phyloP scores from a whole-genome alignment of 2,797 vertebrate genomes.

The Enteromius treurensis region DNA sequence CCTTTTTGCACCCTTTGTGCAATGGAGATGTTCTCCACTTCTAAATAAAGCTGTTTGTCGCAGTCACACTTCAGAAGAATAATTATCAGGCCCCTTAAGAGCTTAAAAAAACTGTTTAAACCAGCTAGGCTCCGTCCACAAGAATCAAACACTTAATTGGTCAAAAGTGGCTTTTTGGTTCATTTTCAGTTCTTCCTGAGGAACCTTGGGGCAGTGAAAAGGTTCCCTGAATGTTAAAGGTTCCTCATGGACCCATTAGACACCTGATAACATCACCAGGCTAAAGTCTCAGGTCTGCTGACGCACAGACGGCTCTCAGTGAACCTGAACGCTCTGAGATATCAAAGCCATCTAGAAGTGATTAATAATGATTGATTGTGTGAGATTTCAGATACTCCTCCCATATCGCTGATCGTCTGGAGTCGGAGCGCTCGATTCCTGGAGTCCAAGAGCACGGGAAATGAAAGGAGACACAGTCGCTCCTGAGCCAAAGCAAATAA shows the following conservation, averaged over 20 bases:
- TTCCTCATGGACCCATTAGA: not conserved
- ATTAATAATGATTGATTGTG: slow-evolving; percentile 43
- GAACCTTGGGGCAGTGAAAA: not conserved
- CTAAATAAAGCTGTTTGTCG: not conserved
- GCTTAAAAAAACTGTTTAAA: no score
- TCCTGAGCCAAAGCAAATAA: slow-evolving; percentile 81
- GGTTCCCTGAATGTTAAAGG: not conserved
- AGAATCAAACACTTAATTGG: no score
- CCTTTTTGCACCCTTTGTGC: not conserved
- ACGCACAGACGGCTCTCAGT: not conserved
- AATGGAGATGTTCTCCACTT: not conserved
- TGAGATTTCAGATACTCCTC: slow-evolving; percentile 54
- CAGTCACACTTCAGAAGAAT: not conserved
- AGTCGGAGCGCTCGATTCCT: slow-evolving; percentile 70
- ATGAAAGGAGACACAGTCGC: slow-evolving; percentile 69
- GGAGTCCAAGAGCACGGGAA: slow-evolving; percentile 79
- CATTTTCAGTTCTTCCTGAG: not conserved
- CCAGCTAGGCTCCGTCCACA: no score
- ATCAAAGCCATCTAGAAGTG: not conserved
- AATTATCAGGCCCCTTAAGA: not conserved
- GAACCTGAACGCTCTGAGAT: not conserved
- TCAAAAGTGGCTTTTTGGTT: not conserved
- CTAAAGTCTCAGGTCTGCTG: not conserved
- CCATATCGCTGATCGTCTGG: slow-evolving; percentile 77
- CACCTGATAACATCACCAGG: not conserved